Percentiles rank a stretch among this genome's conserved stretches.
Evolutionary conservation across 2,888 invertebrate genomes (phyloP).

Genomic region (Orthosia incerta): DNA sequence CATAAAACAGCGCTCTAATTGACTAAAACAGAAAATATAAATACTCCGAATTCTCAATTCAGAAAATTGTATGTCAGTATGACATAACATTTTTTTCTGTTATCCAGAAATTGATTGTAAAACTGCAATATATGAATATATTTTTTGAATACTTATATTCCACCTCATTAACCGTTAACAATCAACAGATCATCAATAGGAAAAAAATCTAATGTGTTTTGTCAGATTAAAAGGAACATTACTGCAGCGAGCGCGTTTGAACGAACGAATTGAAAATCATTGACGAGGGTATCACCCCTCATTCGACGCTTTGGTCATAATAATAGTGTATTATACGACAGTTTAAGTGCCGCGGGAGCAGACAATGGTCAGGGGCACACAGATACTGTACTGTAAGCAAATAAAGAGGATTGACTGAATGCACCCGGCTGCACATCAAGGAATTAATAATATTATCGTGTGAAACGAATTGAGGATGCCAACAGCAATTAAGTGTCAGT

Average conservation of each 20-base stretch:
- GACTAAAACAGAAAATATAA: not conserved
- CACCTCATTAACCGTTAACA: constrained; percentile 40
- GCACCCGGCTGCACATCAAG: constrained; percentile 54
- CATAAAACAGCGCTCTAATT: not conserved
- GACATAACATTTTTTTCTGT: not conserved
- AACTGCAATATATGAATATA: constrained; percentile 7
- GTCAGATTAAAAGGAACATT: constrained; percentile 69
- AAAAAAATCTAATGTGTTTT: constrained; percentile 48
- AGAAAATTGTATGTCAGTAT: not conserved
- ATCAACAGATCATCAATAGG: constrained; percentile 28
- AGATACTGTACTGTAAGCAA: constrained; percentile 70
- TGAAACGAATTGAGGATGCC: constrained; percentile 44
- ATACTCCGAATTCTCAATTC: not conserved
- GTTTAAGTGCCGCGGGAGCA: constrained; percentile 74
- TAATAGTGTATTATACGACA: constrained; percentile 80
- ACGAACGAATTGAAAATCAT: constrained; percentile 73
- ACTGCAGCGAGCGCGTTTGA: constrained; percentile 62
- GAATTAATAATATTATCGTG: constrained; percentile 54
- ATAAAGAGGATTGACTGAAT: constrained; percentile 68
- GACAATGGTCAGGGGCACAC: constrained; percentile 71
- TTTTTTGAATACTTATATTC: constrained; percentile 5
- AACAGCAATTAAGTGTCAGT: constrained; percentile 21
- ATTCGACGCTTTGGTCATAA: constrained; percentile 72
- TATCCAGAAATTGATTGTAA: not conserved
- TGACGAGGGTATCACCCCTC: constrained; percentile 77